A percentile compares a stretch with the other conserved stretches of the same genome.
phyloP scores from a whole-genome alignment of 1,140 invertebrate genomes.

The Steinernema khuongi region DNA sequence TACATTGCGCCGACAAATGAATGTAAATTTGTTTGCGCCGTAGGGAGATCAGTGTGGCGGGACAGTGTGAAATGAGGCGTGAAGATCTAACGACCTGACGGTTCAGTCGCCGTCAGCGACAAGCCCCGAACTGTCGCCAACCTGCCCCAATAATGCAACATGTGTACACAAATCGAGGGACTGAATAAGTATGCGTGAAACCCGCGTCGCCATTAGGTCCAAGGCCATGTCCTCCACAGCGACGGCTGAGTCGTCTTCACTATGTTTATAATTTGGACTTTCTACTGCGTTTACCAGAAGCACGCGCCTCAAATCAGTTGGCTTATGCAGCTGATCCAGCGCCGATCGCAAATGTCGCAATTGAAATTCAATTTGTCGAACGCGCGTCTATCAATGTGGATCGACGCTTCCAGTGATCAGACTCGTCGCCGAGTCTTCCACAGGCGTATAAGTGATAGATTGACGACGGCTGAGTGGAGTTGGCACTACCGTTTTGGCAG shows the following conservation, averaged over 20 bases:
- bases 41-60: conserved; percentile 9
- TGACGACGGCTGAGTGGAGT: neutral
- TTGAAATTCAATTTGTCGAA: neutral
- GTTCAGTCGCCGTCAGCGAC: neutral
- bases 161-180: conserved; percentile 7
- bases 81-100: neutral
- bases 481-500: conserved; percentile 11
- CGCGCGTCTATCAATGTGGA: conserved; percentile 6
- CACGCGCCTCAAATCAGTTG: neutral
- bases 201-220: too few relatives aligned
- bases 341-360: neutral
- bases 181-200: neutral
- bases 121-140: conserved; percentile 5
- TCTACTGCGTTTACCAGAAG: neutral
- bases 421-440: too few relatives aligned
- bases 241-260: neutral
- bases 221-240: neutral
- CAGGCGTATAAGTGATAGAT: conserved; percentile 11
- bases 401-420: neutral
- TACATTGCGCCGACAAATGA: neutral
- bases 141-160: conserved; percentile 14
- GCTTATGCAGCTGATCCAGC: neutral
- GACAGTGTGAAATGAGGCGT: conserved; percentile 9
- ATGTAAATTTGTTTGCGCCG: conserved; percentile 13
- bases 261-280: neutral